Evolutionary conservation across 2,797 vertebrate genomes (phyloP).

Genomic region (Argyrosomus regius): DNA sequence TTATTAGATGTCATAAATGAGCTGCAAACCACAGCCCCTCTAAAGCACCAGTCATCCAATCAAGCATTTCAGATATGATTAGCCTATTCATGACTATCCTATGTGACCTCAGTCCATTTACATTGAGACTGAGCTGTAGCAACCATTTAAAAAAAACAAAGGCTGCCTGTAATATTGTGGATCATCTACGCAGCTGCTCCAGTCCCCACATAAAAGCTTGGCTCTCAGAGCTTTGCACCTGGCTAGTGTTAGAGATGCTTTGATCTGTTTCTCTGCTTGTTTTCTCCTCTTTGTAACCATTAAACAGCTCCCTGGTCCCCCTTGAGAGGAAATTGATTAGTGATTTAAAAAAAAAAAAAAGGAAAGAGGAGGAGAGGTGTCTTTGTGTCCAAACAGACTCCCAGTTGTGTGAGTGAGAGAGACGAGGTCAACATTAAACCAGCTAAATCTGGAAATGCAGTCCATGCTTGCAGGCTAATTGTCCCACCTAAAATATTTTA

Average conservation of each 20-base stretch:
- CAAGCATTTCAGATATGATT: constrained; percentile 49
- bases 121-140: constrained; percentile 9
- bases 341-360: constrained; percentile 55
- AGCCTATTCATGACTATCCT: constrained; percentile 37
- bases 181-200: constrained; percentile 60
- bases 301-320: constrained; percentile 66
- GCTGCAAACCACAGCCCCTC: constrained; percentile 24
- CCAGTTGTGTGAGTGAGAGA: constrained; percentile 37
- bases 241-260: constrained; percentile 74
- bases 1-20: constrained; percentile 34
- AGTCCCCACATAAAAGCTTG: constrained; percentile 72
- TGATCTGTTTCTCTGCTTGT: constrained; percentile 79
- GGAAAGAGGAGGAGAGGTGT: constrained; percentile 55
- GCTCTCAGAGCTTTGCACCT: constrained; percentile 75
- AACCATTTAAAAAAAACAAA: constrained; percentile 54
- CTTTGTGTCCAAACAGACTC: constrained; percentile 59
- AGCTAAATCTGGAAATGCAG: background rate
- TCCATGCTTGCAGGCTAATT: background rate
- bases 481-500: too few relatives aligned
- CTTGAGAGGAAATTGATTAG: constrained; percentile 77
- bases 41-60: constrained; percentile 43
- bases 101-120: constrained; percentile 31
- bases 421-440: background rate
- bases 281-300: constrained; percentile 75
- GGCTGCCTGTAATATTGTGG: constrained; percentile 35